Base-by-base conservation (phyloP, 2,797 vertebrate genomes). In the Sternarchorhynchus goeldii region DNA sequence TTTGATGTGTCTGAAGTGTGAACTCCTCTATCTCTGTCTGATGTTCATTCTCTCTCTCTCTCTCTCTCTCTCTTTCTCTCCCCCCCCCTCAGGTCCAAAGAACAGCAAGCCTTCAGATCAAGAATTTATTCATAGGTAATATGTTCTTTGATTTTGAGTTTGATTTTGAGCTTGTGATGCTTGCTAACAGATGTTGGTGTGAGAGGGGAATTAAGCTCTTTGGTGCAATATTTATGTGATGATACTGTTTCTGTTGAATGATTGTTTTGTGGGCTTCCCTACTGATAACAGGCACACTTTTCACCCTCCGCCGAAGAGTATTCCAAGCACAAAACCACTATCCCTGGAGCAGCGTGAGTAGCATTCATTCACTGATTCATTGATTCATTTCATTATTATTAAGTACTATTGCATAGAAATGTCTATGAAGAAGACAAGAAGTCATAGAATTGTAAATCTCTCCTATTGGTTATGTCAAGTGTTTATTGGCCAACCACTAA, bases 321-420 rank as follows among this genome's bases (percentile, higher is more conserved):
- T 82, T 0, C 60, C 86, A 0, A 81, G 77, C 70, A 90, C 89
- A 86, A 57, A 87, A 0, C 83, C 89, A 3, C 90, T 94, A 5
- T 92, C 93, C 41, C 84, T 92, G 83, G 93, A 94, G 86, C 93
- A 94, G 83, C 89, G 93, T 94, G 71, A 92, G 93, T 88, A 50
- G 45, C 1, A 12, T 50, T 50, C 2, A 14, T 50, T 50, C 45
- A 50, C 10, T 45, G 6, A 45, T 50, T 14, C 45, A 25, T 25
- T 25, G 25, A 25, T 25, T 25, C 25, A 25, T 25, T 25, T 25
- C 25, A 25, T 25, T 25, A 25, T 25, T 25, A 25, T 25, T 25
- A 14, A 36, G 34, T 36, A 36, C 34, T 36, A 36, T 36, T 36
- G 34, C 6, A 36, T 4, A 36, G 34, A 36, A 25, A 36, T 36